Percentiles rank a stretch among this genome's conserved stretches.
phyloP scores from a whole-genome alignment of 2,888 invertebrate species.

The Perdita meconis region DNA sequence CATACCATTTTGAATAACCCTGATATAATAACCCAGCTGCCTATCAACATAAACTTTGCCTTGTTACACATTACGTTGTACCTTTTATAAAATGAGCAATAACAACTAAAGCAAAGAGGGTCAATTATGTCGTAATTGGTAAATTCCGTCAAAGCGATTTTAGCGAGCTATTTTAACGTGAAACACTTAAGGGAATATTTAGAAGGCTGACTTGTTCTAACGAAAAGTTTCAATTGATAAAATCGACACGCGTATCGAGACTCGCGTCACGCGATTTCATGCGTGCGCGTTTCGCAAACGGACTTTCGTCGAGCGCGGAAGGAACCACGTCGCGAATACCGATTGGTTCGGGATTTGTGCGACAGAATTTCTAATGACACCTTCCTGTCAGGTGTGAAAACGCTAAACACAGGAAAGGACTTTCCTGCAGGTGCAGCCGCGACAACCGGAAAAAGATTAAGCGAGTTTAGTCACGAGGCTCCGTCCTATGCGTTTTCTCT shows the following conservation, averaged over 20 bases:
- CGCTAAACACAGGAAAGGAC: slow-evolving; percentile 23
- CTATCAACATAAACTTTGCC: too few species aligned
- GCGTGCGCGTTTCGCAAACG: slow-evolving; percentile 13
- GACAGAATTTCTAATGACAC: slow-evolving; percentile 48
- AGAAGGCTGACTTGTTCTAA: neutral
- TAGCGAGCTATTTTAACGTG: too few species aligned
- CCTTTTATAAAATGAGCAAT: too few species aligned
- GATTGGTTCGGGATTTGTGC: slow-evolving; percentile 17
- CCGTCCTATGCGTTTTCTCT: slow-evolving; percentile 37
- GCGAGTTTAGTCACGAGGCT: slow-evolving; percentile 64
- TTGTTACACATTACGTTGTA: too few species aligned
- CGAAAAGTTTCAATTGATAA: slow-evolving; percentile 1
- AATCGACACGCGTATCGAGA: neutral
- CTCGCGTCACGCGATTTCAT: neutral
- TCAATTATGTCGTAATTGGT: too few species aligned
- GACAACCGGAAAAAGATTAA: slow-evolving; percentile 63
- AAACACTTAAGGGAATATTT: too few species aligned
- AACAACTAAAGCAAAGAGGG: too few species aligned
- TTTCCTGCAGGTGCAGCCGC: slow-evolving; percentile 52
- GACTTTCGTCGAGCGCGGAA: slow-evolving; percentile 9
- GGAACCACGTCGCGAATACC: slow-evolving; percentile 33
- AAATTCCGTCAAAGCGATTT: too few species aligned
- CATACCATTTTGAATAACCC: too few species aligned
- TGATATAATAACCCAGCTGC: too few species aligned
- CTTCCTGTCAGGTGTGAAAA: slow-evolving; percentile 66